Evolutionary conservation across 2,797 vertebrate genomes (phyloP).

Genomic region (Sebastes hubbsi): DNA sequence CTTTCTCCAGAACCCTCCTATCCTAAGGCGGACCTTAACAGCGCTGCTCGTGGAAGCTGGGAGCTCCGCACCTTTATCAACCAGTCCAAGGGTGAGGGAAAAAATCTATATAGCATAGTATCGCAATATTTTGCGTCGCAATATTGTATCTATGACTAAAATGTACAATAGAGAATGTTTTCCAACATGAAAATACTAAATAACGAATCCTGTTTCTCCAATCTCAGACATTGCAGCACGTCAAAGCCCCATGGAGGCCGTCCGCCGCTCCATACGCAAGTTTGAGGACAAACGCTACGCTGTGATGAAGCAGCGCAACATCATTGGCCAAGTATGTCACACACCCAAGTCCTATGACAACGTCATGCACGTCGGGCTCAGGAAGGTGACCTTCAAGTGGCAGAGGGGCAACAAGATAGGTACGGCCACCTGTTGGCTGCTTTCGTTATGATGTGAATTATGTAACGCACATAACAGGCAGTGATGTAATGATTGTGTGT

Average conservation of each 20-base stretch:
- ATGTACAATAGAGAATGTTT: background rate
- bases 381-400: constrained; percentile 99
- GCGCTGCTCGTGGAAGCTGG: constrained; percentile 89
- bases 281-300: constrained; percentile 93
- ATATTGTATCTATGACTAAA: background rate
- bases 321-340: constrained; percentile 98
- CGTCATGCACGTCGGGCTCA: constrained; percentile 96
- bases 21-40: constrained; percentile 89
- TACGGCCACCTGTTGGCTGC: constrained; percentile 59
- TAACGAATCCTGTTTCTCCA: background rate
- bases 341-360: constrained; percentile 98
- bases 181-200: background rate
- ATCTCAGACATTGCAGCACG: constrained; percentile 86
- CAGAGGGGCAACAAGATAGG: constrained; percentile 99
- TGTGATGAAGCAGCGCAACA: constrained; percentile 94
- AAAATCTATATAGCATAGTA: no score
- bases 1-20: constrained; percentile 89
- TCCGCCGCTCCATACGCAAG: constrained; percentile 90
- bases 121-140: no score
- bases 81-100: constrained; percentile 90
- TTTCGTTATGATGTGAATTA: background rate
- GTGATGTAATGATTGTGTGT: constrained; percentile 14
- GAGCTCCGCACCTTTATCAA: constrained; percentile 94
- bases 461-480: background rate
- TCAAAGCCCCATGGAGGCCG: constrained; percentile 92